These are phyloP conservation scores for Drosophila mercatorum DNA, from an alignment of 2,888 invertebrate species.

Conservation along the genomic window DNA sequence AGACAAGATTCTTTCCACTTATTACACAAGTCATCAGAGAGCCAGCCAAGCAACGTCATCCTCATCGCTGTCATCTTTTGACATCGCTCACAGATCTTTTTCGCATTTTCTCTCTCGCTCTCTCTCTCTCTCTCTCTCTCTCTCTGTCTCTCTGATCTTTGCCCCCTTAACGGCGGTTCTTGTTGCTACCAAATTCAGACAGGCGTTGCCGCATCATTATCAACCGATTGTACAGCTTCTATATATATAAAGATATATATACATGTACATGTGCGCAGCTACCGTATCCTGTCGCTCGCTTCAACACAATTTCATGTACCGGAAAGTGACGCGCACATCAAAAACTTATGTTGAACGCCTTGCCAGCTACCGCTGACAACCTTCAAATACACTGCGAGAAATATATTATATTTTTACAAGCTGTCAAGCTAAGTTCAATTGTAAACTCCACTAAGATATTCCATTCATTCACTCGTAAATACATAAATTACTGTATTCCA, in stretches of 20 bases:
- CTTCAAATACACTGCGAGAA: constrained; percentile 8
- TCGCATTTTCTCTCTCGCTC: neutral
- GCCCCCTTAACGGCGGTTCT: constrained; percentile 59
- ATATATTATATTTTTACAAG: neutral
- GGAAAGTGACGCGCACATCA: constrained; percentile 52
- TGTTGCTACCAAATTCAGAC: constrained; percentile 46
- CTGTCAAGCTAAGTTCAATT: neutral
- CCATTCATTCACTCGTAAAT: neutral
- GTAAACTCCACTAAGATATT: neutral
- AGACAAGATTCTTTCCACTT: constrained; percentile 80
- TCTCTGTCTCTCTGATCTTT: constrained; percentile 36
- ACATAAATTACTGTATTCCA: no score
- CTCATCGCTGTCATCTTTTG: constrained; percentile 61
- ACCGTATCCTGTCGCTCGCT: constrained; percentile 63
- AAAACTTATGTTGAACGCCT: constrained; percentile 8
- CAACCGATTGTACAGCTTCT: constrained; percentile 53
- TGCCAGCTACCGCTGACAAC: neutral
- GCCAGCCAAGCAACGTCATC: constrained; percentile 62
- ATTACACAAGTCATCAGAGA: constrained; percentile 76
- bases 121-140: neutral
- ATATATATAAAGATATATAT: constrained; percentile 5
- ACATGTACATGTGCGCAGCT: constrained; percentile 27
- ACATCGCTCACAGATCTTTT: constrained; percentile 39
- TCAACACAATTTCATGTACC: constrained; percentile 43
- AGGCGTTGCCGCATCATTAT: constrained; percentile 77